Evolutionary conservation across 1,140 invertebrate species (phyloP), one percentile per base, ranked within the genome.

Genomic region (Tetramorium alpestre): DNA sequence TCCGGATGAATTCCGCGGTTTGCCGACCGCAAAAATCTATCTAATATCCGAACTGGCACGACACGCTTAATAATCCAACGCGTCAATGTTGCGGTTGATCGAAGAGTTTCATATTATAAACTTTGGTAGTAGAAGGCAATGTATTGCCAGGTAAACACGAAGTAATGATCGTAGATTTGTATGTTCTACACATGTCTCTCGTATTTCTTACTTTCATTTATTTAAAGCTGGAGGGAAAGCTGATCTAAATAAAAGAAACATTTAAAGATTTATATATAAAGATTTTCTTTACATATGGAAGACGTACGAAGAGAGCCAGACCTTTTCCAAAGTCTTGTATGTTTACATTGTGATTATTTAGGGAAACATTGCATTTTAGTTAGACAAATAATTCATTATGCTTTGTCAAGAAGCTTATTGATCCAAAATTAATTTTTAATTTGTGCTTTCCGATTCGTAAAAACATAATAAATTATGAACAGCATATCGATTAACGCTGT

Each of bases 401-500:
- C 41, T 67, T 25, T 62, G 2, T 7, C 18, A 51, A 51, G 13
- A 10, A 44, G 3, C 10, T 47, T 16, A 22, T 18, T n/a, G 38
- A 22, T 65, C n/a, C 60, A 4, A 67, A 51, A 22, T 64, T 13
- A 22, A n/a, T 65, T 51, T 41, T 51, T 51, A 67, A 67, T 11
- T 67, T 0, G 0, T 16, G 16, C 13, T 22, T 25, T 25, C 1
- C 28, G 25, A 11, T 16, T 13, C 16, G 38, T 6, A 16, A 65
- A 80, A 80, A 67, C 25, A n/a, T 13, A 33, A 22, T 65, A 38
- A 65, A 78, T 65, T 49, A 78, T 49, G 16, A 65, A 7, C 51
- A 2, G 44, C 22, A 0, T 78, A 22, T 64, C 16, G 44, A 47
- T 38, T 11, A 33, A 16, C 28, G 1, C 1, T 1, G 7, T 28